Conservation (phyloP, 2,797 vertebrate species). For the Malacoctenus gilli region DNA sequence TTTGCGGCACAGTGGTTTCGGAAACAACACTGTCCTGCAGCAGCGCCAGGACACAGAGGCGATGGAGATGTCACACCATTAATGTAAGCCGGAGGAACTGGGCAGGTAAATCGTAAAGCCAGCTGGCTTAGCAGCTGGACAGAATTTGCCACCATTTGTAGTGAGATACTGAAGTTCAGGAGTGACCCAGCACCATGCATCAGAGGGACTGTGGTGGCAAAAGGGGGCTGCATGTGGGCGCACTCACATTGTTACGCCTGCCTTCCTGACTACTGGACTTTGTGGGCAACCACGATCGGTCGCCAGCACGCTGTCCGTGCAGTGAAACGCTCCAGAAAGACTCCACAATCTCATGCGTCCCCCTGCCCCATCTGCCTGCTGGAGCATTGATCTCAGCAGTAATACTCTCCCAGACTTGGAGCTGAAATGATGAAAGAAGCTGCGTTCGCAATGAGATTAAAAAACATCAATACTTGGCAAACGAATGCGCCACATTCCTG, state of each 20-base stretch:
- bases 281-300: background rate
- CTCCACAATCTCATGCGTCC: background rate
- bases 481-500: background rate
- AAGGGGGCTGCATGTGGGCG: background rate
- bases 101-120: too few relatives aligned
- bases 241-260: background rate
- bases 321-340: background rate
- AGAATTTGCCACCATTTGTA: too few relatives aligned
- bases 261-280: background rate
- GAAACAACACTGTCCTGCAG: too few relatives aligned
- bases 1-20: too few relatives aligned
- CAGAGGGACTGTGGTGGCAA: background rate
- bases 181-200: too few relatives aligned
- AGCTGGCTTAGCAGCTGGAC: too few relatives aligned
- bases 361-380: too few relatives aligned
- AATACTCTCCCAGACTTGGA: background rate
- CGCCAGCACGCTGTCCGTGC: slow-evolving; percentile 9
- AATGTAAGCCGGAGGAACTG: too few relatives aligned
- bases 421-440: background rate
- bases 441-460: slow-evolving; percentile 7
- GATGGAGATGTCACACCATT: too few relatives aligned
- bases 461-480: slow-evolving; percentile 20
- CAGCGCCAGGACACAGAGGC: too few relatives aligned
- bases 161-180: too few relatives aligned
- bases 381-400: background rate